Evolutionary conservation across 2,113 vertebrate species (phyloP).

Genomic region (Anoplopoma fimbria): DNA sequence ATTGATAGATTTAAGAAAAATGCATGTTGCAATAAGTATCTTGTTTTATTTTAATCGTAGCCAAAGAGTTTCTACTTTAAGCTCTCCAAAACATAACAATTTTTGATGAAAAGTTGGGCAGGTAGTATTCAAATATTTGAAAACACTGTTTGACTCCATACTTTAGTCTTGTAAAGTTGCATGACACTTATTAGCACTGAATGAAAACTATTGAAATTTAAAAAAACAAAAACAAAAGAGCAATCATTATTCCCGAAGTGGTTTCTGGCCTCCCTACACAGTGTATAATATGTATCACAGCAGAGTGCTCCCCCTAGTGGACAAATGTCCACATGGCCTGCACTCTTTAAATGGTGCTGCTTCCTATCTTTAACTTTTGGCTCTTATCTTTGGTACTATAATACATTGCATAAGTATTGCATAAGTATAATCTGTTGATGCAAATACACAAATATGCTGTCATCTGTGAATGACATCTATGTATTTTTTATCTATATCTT

Average conservation of each 20-base stretch:
- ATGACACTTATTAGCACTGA: neutral
- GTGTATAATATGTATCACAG: neutral
- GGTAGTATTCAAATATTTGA: neutral
- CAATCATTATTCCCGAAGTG: neutral
- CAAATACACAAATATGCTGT: neutral
- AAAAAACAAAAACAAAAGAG: neutral
- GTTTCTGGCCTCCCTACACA: neutral
- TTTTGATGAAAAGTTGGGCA: neutral
- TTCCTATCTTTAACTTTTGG: neutral
- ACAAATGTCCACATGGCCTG: neutral
- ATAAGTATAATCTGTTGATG: neutral
- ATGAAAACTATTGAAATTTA: neutral
- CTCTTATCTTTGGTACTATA: neutral
- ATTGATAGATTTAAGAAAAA: neutral
- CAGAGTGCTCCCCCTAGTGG: constrained; percentile 32
- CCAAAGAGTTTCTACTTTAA: neutral
- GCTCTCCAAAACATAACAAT: neutral
- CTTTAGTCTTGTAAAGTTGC: neutral
- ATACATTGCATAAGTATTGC: neutral
- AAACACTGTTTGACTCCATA: neutral
- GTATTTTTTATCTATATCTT: neutral
- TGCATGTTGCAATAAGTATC: neutral
- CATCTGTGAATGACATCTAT: neutral
- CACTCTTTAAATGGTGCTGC: neutral
- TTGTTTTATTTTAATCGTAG: neutral